Evolutionary conservation across 1,140 invertebrate species (phyloP).

Genomic region (Caerostris extrusa): DNA sequence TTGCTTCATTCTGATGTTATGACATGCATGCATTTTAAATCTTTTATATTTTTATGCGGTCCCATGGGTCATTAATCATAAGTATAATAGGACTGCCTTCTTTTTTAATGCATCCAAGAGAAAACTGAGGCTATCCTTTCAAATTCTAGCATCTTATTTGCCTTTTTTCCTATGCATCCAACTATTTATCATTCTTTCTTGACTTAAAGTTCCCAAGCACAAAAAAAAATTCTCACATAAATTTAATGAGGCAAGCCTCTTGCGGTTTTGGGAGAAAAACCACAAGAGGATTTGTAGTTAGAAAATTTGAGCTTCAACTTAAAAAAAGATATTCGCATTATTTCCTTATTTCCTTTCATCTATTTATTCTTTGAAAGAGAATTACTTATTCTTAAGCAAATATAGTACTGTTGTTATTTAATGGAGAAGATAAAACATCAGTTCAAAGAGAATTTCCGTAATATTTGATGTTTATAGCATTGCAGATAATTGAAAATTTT

Average conservation of each 20-base stretch:
- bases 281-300: neutral
- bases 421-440: neutral
- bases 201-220: neutral
- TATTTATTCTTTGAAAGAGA: neutral
- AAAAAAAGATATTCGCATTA: neutral
- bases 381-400: neutral
- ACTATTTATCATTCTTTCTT: constrained; percentile 60
- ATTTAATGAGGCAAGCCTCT: constrained; percentile 6
- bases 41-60: constrained; percentile 59
- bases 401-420: neutral
- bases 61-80: constrained; percentile 62
- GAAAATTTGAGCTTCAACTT: neutral
- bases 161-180: constrained; percentile 38
- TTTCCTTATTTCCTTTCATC: no score
- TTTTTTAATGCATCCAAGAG: constrained; percentile 34
- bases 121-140: constrained; percentile 51
- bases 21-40: neutral
- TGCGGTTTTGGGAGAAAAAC: neutral
- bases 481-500: no score
- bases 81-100: constrained; percentile 36
- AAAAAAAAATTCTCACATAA: neutral
- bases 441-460: no score
- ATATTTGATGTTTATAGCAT: no score
- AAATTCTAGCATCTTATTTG: constrained; percentile 50
- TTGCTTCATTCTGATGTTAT: neutral